A percentile compares a stretch with the other conserved stretches of the same genome.
Evolutionary conservation across 2,888 invertebrate genomes (phyloP).

Genomic region (Drosophila eohydei): DNA sequence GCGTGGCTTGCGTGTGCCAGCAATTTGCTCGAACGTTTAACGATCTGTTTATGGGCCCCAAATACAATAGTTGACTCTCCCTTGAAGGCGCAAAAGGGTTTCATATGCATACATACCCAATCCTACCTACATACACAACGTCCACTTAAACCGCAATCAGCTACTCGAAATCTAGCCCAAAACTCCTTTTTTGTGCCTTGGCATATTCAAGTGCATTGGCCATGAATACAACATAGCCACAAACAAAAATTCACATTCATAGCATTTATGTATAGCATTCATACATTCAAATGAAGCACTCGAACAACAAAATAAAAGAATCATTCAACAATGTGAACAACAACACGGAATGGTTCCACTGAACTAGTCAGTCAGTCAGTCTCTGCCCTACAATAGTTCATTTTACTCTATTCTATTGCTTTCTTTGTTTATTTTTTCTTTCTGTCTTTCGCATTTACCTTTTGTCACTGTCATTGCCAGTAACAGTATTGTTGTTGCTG

Average conservation of each 20-base stretch:
- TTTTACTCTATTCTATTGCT: conserved; percentile 9
- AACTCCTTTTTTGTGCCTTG: conserved; percentile 25
- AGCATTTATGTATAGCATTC: conserved; percentile 59
- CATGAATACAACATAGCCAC: conserved; percentile 30
- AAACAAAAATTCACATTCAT: conserved; percentile 43
- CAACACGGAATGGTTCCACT: conserved; percentile 34
- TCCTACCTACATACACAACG: background rate
- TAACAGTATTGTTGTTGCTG: conserved; percentile 17
- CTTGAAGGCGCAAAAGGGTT: conserved; percentile 7
- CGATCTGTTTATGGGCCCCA: conserved; percentile 71
- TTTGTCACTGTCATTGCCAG: conserved; percentile 57
- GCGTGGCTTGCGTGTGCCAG: conserved; percentile 74
- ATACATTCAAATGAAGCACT: conserved; percentile 80
- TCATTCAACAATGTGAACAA: conserved; percentile 43
- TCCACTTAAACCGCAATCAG: conserved; percentile 48
- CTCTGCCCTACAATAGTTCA: conserved; percentile 44
- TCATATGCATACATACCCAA: background rate
- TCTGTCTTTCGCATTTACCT: conserved; percentile 27
- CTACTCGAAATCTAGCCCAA: conserved; percentile 58
- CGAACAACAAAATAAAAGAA: conserved; percentile 32
- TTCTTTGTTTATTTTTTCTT: background rate
- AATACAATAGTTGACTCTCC: conserved; percentile 16
- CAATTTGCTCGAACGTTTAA: conserved; percentile 74
- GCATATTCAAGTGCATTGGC: conserved; percentile 52
- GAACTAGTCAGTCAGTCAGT: conserved; percentile 26